Base-by-base conservation (phyloP, 2,888 invertebrate species). In the Vannuccia rotundouncinata region DNA sequence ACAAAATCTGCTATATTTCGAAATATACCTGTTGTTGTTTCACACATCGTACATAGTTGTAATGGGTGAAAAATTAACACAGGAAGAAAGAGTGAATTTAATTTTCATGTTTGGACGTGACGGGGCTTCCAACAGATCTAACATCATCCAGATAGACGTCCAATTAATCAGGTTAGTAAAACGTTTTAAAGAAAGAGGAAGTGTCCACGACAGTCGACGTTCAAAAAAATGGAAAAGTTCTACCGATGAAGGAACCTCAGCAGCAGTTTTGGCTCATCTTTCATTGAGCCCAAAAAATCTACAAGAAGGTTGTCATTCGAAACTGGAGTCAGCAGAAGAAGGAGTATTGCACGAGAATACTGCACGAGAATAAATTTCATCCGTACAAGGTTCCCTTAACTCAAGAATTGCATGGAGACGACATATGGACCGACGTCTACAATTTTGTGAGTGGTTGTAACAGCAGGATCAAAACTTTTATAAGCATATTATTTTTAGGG, bases 401-500 rank as follows among this genome's bases (percentile, higher is more conserved):
- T 75, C 75, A 75, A 30, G 75, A 75, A 75, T 29, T 75, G 29
- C 75, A 75, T 75, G 75, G 75, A 30, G 75, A 75, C 28, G 75
- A 75, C 75, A 75, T n/a, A n/a, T 30, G 29, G 75, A 75, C 31
- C 29, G 29, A 29, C 75, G 75, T 29, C 31, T 75, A 75, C 27
- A 75, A 75, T 75, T 75, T 30, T 75, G n/a, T n/a, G n/a, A 29
- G 31, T 29, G 29, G 75, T 29, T 75, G 75, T n/a, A 66, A 66
- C 66, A 66, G 66, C 66, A 66, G 66, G 66, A 66, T 66, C 66
- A 66, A 66, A 66, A 66, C 66, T 66, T 5, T 66, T 66, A 66
- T 66, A 27, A 66, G 31, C n/a, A n/a, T n/a, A n/a, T n/a, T n/a
- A n/a, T n/a, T n/a, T n/a, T n/a, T n/a, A n/a, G n/a, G n/a, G n/a